Base-by-base conservation (phyloP, 2,888 invertebrate genomes). In the Cerastis leucographa region DNA sequence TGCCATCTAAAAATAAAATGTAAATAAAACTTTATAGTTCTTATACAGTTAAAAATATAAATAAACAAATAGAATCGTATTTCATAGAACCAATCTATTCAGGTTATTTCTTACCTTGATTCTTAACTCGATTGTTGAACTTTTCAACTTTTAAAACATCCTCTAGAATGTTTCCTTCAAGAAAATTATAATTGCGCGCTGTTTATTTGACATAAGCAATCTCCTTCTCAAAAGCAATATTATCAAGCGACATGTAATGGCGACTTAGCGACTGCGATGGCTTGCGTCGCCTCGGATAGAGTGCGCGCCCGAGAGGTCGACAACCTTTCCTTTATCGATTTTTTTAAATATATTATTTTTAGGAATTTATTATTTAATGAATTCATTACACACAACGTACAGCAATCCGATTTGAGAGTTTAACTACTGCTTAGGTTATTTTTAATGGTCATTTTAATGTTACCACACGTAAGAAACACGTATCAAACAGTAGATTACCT, bases 181-280 rank as follows among this genome's bases (percentile, higher is more conserved):
- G 71, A 73, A 77, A 82, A 80, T 72, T 88, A 78, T 86, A 90
- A 90, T 89, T 89, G 89, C 94, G 92, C 93, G 93, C 91, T 89
- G 85, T 87, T 90, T 84, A 82, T 90, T 91, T 94, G 94, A 94
- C 94, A 93, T 90, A 89, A 91, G 90, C 89, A 93, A 93, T 94
- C 90, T 93, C 94, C 91, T 93, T 94, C 91, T 85, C 68, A 86
- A 85, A 84, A 62, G 76, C 72, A 80, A 77, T 74, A 85, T 82
- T 84, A 85, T 77, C 88, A 88, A 88, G 77, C 88, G 89, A 93
- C 89, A 93, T 91, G 94, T 94, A 94, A 94, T 94, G 93, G 93
- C 92, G 93, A 93, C 92, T 42, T 42, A 42, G 42, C 42, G n/a
- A 64, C 64, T 42, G 62, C n/a, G 22, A 22, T 59, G 46, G 59